A percentile compares a stretch with the other conserved stretches of the same genome.
Evolutionary conservation across 2,113 vertebrate species (phyloP).

Genomic region (Catharus minimus): DNA sequence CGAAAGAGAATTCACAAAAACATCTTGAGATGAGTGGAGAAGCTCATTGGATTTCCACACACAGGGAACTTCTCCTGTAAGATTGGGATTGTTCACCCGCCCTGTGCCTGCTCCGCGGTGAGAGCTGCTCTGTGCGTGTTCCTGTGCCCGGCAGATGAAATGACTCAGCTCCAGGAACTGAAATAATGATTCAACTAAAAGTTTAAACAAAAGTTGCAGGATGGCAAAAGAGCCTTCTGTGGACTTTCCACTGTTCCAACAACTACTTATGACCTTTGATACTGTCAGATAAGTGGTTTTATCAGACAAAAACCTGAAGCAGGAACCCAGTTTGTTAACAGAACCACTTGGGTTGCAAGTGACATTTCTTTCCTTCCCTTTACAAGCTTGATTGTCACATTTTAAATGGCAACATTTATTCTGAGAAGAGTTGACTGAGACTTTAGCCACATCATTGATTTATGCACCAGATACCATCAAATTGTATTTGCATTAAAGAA

Average conservation of each 20-base stretch:
- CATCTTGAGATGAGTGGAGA: neutral
- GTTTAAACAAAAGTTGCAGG: neutral
- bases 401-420: conserved; percentile 50
- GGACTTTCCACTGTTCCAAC: conserved; percentile 37
- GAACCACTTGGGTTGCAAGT: conserved; percentile 24
- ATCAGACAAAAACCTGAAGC: conserved; percentile 33
- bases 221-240: neutral
- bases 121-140: fast-evolving
- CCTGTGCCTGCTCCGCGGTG: fast-evolving
- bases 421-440: conserved; percentile 19
- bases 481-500: conserved; percentile 13
- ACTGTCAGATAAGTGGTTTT: conserved; percentile 13
- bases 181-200: conserved; percentile 27
- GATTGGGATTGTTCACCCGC: fast-evolving
- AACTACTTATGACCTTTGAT: conserved; percentile 1
- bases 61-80: neutral
- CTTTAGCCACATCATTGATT: neutral
- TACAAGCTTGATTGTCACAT: conserved; percentile 30
- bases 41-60: neutral
- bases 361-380: conserved; percentile 35
- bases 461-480: neutral
- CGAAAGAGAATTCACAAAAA: fast-evolving
- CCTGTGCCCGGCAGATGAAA: neutral
- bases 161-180: neutral
- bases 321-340: conserved; percentile 32